A percentile compares a stretch with the other conserved stretches of the same genome.
Evolutionary conservation across 1,140 invertebrate genomes (phyloP).

Genomic region (Pinna nobilis): DNA sequence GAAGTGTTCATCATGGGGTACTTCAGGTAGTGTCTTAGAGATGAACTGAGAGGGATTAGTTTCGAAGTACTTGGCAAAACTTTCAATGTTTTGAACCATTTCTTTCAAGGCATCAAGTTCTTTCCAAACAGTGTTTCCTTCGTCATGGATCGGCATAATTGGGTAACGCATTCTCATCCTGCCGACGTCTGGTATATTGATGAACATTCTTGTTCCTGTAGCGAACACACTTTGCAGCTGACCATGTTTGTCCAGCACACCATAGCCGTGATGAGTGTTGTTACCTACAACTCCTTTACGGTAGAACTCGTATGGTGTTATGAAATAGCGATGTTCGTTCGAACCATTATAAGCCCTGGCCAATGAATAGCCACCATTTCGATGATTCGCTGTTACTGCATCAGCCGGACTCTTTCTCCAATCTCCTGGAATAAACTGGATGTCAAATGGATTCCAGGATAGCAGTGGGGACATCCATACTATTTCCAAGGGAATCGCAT

Average conservation of each 20-base stretch:
- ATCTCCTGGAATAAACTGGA: conserved; percentile 8
- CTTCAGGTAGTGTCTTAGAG: neutral
- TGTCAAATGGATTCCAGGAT: conserved; percentile 57
- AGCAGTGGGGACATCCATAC: conserved; percentile 54
- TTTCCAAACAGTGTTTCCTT: conserved; percentile 54
- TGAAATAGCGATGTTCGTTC: conserved; percentile 50
- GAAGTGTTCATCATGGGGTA: conserved; percentile 20
- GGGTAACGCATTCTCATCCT: conserved; percentile 58
- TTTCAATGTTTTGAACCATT: conserved; percentile 53
- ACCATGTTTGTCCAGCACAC: conserved; percentile 49
- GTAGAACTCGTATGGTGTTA: conserved; percentile 62
- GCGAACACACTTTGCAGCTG: conserved; percentile 38
- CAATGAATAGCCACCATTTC: conserved; percentile 43
- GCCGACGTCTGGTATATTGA: conserved; percentile 56
- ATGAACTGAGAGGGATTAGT: conserved; percentile 28
- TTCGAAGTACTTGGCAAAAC: conserved; percentile 37
- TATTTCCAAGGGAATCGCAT: conserved; percentile 60
- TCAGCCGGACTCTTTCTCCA: neutral
- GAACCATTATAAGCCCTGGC: conserved; percentile 60
- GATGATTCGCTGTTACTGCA: conserved; percentile 9
- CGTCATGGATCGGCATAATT: conserved; percentile 61
- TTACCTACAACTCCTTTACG: no score
- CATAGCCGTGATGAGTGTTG: conserved; percentile 31
- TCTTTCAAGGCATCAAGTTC: conserved; percentile 61
- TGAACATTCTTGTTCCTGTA: conserved; percentile 50